Evolutionary conservation across 53 echinoderm and acorn worm species (phyloP).

Genomic region (Paelopatides confundens): DNA sequence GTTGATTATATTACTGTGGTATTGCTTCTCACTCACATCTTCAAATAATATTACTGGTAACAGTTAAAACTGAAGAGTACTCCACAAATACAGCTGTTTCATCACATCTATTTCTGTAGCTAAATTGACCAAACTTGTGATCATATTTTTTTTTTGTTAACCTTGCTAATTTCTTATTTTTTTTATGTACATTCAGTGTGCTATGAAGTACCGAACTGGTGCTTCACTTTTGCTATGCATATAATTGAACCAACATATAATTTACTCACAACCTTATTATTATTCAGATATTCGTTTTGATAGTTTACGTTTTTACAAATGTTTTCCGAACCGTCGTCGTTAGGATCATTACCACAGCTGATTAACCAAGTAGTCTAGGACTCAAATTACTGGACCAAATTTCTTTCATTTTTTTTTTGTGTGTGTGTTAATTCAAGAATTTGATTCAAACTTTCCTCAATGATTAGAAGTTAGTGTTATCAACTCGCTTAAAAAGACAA

Average conservation of each 20-base stretch:
- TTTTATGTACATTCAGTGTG: conserved; percentile 21
- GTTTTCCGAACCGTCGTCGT: background rate
- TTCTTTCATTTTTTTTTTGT: conserved; percentile 22
- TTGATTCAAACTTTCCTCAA: background rate
- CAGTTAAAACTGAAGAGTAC: background rate
- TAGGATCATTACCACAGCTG: background rate
- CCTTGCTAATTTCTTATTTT: background rate
- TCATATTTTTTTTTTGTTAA: background rate
- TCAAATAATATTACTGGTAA: background rate
- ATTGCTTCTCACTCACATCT: background rate
- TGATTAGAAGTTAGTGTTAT: background rate
- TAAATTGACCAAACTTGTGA: background rate
- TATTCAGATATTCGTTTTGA: background rate
- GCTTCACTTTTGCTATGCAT: conserved; percentile 28
- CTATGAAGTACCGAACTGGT: conserved; percentile 8
- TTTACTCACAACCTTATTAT: no score
- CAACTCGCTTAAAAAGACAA: background rate
- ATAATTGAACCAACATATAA: conserved; percentile 3
- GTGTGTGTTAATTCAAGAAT: background rate
- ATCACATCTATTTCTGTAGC: background rate
- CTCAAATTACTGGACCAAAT: conserved; percentile 17
- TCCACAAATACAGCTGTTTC: background rate
- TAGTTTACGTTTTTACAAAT: background rate
- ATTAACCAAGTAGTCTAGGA: background rate
- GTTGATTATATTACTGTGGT: background rate